Conservation (phyloP, 53 echinoderm and acorn worm genomes). For the Hippasteria phrygiana region DNA sequence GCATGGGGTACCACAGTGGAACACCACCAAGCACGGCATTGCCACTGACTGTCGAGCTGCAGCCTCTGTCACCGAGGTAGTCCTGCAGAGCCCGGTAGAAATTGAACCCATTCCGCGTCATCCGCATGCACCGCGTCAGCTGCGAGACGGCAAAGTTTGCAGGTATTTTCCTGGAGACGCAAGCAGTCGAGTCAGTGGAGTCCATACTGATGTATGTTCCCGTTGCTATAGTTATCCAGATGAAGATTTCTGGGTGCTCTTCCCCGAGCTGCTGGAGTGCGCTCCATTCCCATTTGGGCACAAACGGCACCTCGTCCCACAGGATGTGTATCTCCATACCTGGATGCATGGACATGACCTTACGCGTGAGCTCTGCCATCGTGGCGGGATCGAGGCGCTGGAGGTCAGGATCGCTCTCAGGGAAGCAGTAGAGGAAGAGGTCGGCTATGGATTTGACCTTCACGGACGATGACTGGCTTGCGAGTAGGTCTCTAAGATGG, state of each 20-base stretch:
- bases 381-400: constrained; percentile 39
- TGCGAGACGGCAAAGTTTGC: constrained; percentile 19
- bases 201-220: constrained; percentile 48
- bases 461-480: not conserved
- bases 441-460: constrained; percentile 41
- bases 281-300: constrained; percentile 68
- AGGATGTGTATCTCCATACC: constrained; percentile 33
- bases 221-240: constrained; percentile 67
- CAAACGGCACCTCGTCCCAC: constrained; percentile 71
- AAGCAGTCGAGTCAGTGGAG: not conserved
- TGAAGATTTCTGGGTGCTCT: not conserved
- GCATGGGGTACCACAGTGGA: constrained; percentile 67
- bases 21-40: constrained; percentile 62
- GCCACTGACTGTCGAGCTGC: constrained; percentile 40
- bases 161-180: constrained; percentile 30
- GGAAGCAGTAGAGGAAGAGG: constrained; percentile 63
- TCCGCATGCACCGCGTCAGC: constrained; percentile 70
- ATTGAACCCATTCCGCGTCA: constrained; percentile 69
- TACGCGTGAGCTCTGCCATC: constrained; percentile 38
- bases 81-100: constrained; percentile 66
- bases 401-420: constrained; percentile 30
- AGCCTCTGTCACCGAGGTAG: constrained; percentile 51
- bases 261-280: constrained; percentile 37
- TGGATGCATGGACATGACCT: constrained; percentile 39
- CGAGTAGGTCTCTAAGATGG: constrained; percentile 27